phyloP scores from a whole-genome alignment of 2,888 invertebrate species.

The Lasiommata megera region DNA sequence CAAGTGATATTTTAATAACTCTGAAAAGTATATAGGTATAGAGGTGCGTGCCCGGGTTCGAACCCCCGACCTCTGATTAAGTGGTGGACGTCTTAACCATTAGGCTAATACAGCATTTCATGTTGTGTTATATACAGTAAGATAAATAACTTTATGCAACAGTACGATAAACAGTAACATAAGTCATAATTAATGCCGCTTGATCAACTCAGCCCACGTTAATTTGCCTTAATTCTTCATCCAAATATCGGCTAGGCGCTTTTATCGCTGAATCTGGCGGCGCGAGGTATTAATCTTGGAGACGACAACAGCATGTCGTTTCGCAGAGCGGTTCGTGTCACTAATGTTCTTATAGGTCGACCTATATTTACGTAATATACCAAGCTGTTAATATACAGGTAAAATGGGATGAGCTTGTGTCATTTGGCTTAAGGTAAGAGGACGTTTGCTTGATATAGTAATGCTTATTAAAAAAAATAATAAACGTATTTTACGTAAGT shows the following conservation, averaged over 20 bases:
- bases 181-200: not conserved
- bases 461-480: too few relatives aligned
- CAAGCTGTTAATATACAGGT: not conserved
- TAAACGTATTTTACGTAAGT: too few relatives aligned
- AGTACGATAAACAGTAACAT: too few relatives aligned
- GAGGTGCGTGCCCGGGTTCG: too few relatives aligned
- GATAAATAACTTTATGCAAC: too few relatives aligned
- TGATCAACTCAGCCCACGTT: not conserved
- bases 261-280: constrained; percentile 6
- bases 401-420: not conserved
- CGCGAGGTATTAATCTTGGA: constrained; percentile 6
- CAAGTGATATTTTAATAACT: too few relatives aligned
- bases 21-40: too few relatives aligned
- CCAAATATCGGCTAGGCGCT: not conserved
- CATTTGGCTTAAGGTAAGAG: not conserved
- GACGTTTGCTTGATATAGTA: too few relatives aligned
- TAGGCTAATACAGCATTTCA: too few relatives aligned
- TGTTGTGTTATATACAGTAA: too few relatives aligned
- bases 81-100: too few relatives aligned
- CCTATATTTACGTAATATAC: not conserved
- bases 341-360: not conserved
- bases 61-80: too few relatives aligned
- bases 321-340: not conserved
- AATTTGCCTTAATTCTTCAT: constrained; percentile 2
- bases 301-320: constrained; percentile 1